Conservation (phyloP, 1,140 invertebrate species). For the Alviniconcha marisindica region DNA sequence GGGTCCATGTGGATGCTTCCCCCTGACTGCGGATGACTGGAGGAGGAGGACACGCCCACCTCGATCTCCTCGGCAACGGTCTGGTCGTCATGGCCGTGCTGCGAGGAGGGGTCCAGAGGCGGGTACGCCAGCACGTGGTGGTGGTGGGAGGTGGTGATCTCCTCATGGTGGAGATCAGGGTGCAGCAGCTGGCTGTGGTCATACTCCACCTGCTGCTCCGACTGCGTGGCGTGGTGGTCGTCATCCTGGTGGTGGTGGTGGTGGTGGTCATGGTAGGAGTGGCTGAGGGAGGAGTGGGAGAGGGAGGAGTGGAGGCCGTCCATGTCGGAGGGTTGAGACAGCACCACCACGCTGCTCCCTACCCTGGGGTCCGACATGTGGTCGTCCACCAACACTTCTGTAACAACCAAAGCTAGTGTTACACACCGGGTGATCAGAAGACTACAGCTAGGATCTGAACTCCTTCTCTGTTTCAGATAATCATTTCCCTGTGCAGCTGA, state of each 20-base stretch:
- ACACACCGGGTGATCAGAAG: too few species aligned
- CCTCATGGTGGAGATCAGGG: conserved; percentile 49
- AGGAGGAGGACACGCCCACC: conserved; percentile 9
- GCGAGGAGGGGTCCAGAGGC: conserved; percentile 15
- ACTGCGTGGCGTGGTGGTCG: not conserved
- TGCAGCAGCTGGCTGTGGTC: conserved; percentile 48
- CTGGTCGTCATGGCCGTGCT: not conserved
- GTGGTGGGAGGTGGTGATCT: conserved; percentile 31
- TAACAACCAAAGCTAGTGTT: not conserved
- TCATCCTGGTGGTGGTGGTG: not conserved
- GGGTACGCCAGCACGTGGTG: conserved; percentile 35
- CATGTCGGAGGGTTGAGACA: conserved; percentile 58
- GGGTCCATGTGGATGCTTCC: conserved; percentile 49
- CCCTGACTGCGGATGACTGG: conserved; percentile 22
- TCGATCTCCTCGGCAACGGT: not conserved
- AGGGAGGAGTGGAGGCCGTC: conserved; percentile 13
- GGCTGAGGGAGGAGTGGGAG: conserved; percentile 1
- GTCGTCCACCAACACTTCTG: conserved; percentile 32
- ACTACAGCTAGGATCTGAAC: too few species aligned
- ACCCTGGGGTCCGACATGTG: not conserved
- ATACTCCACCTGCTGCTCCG: not conserved
- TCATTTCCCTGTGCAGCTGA: too few species aligned
- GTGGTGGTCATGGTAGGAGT: not conserved
- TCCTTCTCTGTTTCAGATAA: too few species aligned
- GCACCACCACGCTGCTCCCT: conserved; percentile 58